Conservation (phyloP, 2,797 vertebrate species). For the Threskiornis aethiopicus region DNA sequence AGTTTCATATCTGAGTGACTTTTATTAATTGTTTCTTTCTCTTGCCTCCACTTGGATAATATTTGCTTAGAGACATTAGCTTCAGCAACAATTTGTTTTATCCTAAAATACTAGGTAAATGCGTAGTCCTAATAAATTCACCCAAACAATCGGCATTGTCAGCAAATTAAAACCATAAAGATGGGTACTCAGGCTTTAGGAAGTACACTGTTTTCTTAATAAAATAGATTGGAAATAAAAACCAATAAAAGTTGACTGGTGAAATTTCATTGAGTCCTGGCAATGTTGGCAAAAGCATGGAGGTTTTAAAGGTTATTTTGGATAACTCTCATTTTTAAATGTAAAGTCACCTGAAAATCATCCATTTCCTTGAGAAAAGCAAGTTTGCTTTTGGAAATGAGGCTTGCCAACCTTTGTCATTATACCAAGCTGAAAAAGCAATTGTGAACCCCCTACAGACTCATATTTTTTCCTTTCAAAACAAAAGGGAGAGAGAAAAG, state of each 20-base stretch:
- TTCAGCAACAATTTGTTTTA: not conserved
- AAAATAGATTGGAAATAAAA: not conserved
- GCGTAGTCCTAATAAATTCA: not conserved
- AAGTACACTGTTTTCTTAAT: not conserved
- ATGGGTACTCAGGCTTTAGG: not conserved
- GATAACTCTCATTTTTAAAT: not conserved
- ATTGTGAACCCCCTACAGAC: not conserved
- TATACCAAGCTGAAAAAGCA: constrained; percentile 8
- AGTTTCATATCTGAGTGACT: not conserved
- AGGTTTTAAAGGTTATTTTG: not conserved
- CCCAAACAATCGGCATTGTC: not conserved
- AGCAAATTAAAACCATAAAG: not conserved
- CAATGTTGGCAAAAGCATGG: not conserved
- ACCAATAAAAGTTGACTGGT: not conserved
- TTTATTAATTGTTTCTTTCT: not conserved
- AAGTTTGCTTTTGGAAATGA: constrained; percentile 13
- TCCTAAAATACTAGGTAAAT: not conserved
- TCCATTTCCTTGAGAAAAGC: not conserved
- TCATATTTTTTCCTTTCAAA: not conserved
- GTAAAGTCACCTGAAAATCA: not conserved
- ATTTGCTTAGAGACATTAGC: not conserved
- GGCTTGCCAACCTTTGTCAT: not conserved
- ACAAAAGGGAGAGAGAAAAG: not conserved
- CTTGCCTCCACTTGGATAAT: not conserved
- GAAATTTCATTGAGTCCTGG: not conserved